These are phyloP conservation scores for Aethina tumida DNA, from an alignment of 1,140 invertebrate genomes.

Conservation along the genomic window DNA sequence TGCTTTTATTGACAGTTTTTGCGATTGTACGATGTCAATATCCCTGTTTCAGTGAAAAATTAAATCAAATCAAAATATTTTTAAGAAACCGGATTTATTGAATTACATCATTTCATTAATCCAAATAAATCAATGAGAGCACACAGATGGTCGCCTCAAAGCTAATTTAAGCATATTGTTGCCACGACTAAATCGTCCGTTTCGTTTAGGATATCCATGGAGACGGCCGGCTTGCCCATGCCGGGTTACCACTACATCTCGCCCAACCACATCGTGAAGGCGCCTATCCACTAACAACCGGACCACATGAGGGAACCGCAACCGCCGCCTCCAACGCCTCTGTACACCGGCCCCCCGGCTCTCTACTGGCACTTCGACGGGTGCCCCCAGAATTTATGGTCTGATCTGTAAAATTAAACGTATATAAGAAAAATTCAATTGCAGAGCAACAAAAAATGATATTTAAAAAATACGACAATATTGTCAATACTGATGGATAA, in stretches of 20 bases:
- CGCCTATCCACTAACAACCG: constrained; percentile 70
- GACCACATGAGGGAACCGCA: constrained; percentile 28
- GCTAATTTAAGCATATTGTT: too few species aligned
- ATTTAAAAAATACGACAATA: constrained; percentile 2
- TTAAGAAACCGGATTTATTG: too few species aligned
- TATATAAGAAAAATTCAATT: constrained; percentile 28
- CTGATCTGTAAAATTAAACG: constrained; percentile 22
- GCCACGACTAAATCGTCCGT: too few species aligned
- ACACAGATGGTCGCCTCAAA: too few species aligned
- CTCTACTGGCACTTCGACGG: constrained; percentile 29
- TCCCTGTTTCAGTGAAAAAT: too few species aligned
- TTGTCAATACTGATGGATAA: constrained; percentile 16
- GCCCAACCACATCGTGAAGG: constrained; percentile 85
- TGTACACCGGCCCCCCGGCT: constrained; percentile 22
- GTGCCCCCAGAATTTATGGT: constrained; percentile 21
- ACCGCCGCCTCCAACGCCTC: constrained; percentile 21
- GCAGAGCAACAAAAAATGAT: constrained; percentile 32
- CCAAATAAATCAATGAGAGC: too few species aligned
- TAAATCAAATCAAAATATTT: too few species aligned
- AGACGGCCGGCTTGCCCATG: constrained; percentile 79
- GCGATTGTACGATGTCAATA: too few species aligned
- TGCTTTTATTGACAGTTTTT: too few species aligned
- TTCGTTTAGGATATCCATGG: constrained; percentile 80
- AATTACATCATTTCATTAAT: too few species aligned
- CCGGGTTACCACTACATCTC: constrained; percentile 84